Evolutionary conservation across 2,888 invertebrate genomes (phyloP).

Genomic region (Beris morrisii): DNA sequence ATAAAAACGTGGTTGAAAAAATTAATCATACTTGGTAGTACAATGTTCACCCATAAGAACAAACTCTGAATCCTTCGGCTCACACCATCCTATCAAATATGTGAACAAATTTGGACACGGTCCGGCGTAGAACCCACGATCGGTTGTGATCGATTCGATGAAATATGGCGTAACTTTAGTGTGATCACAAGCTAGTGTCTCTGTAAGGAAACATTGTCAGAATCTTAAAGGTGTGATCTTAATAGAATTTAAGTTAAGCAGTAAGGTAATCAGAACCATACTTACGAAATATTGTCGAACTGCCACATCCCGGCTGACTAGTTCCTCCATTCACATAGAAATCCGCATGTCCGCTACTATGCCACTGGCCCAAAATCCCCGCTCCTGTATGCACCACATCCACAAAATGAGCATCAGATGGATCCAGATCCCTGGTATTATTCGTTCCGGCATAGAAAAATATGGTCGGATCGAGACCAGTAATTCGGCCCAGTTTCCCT

Average conservation of each 20-base stretch:
- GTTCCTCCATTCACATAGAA: conserved; percentile 87
- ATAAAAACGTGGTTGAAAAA: not conserved
- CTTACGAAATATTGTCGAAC: conserved; percentile 80
- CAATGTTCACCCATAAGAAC: conserved; percentile 86
- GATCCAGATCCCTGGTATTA: conserved; percentile 76
- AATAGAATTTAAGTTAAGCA: not conserved
- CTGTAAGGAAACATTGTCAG: conserved; percentile 54
- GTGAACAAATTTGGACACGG: conserved; percentile 80
- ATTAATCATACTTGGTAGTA: conserved; percentile 66
- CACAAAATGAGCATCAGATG: conserved; percentile 79
- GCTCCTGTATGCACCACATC: conserved; percentile 85
- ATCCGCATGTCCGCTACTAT: conserved; percentile 84
- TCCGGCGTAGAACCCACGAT: conserved; percentile 80
- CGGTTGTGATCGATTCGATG: conserved; percentile 82
- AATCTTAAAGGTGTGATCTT: not conserved
- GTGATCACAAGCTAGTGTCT: conserved; percentile 85
- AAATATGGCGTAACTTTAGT: conserved; percentile 89
- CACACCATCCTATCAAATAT: conserved; percentile 84
- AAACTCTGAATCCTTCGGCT: conserved; percentile 75
- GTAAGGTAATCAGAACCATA: not conserved
- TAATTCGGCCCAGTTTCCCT: conserved; percentile 81
- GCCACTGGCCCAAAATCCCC: conserved; percentile 87
- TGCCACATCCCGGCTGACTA: conserved; percentile 84
- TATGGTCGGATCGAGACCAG: conserved; percentile 84
- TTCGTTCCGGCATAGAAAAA: conserved; percentile 83